A percentile compares a stretch with the other conserved stretches of the same genome.
Evolutionary conservation across 2,113 vertebrate species (phyloP).

Genomic region (Lepisosteus oculatus): DNA sequence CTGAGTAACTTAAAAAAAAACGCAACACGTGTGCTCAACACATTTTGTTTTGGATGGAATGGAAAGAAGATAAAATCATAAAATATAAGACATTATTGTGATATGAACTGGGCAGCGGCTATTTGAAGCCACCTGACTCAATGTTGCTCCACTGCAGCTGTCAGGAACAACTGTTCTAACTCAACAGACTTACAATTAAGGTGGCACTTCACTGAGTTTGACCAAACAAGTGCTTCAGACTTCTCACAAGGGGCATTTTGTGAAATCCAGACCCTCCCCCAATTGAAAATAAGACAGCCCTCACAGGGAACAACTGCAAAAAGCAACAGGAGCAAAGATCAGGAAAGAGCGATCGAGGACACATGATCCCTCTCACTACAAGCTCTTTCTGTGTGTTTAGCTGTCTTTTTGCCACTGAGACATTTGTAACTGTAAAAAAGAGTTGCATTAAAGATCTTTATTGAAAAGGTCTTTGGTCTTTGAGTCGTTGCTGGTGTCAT

Average conservation of each 20-base stretch:
- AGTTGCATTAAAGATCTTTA: constrained; percentile 63
- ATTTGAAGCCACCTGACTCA: constrained; percentile 78
- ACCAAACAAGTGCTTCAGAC: constrained; percentile 58
- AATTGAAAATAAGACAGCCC: constrained; percentile 45
- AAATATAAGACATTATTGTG: constrained; percentile 32
- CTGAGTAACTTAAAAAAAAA: constrained; percentile 1
- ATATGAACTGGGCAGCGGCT: constrained; percentile 74
- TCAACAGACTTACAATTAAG: constrained; percentile 65
- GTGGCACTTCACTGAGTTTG: constrained; percentile 65
- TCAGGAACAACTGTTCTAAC: constrained; percentile 85
- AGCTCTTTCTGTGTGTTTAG: constrained; percentile 47
- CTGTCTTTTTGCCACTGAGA: constrained; percentile 52
- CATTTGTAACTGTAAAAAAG: constrained; percentile 55
- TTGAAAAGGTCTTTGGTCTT: constrained; percentile 33
- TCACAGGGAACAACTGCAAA: constrained; percentile 38
- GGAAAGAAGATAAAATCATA: constrained; percentile 25
- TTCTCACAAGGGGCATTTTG: constrained; percentile 76
- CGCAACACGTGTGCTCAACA: constrained; percentile 2
- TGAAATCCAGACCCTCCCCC: constrained; percentile 41
- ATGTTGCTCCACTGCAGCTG: constrained; percentile 82
- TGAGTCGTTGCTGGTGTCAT: constrained; percentile 18
- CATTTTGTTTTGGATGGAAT: constrained; percentile 16
- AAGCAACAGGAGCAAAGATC: constrained; percentile 32
- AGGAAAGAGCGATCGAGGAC: constrained; percentile 37
- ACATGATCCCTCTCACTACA: constrained; percentile 41